These are phyloP conservation scores for Zaprionus capensis DNA, from an alignment of 1,140 invertebrate genomes.

Conservation along the genomic window DNA sequence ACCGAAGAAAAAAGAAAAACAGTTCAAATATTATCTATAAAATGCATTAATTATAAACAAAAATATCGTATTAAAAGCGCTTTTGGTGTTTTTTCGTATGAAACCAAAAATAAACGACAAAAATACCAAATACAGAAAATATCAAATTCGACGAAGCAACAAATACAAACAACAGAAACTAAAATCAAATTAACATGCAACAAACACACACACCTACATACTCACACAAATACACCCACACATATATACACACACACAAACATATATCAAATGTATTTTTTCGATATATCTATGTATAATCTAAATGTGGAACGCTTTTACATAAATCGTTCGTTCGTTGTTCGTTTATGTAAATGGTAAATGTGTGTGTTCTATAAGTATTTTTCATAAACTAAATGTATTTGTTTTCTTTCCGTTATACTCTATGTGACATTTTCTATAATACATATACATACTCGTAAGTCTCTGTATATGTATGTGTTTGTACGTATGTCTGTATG, in stretches of 20 bases:
- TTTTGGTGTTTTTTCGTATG: constrained; percentile 75
- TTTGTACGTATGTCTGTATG: constrained; percentile 36
- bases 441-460: constrained; percentile 36
- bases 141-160: constrained; percentile 37
- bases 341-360: constrained; percentile 84
- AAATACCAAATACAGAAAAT: constrained; percentile 34
- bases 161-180: constrained; percentile 33
- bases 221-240: constrained; percentile 15
- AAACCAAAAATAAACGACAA: constrained; percentile 45
- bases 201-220: constrained; percentile 35
- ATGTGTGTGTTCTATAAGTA: constrained; percentile 74
- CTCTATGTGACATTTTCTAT: constrained; percentile 38
- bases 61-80: constrained; percentile 70
- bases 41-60: constrained; percentile 70
- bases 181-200: constrained; percentile 66
- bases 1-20: constrained; percentile 18
- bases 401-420: constrained; percentile 48
- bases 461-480: constrained; percentile 17
- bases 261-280: constrained; percentile 58
- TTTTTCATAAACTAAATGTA: constrained; percentile 76
- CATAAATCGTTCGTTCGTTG: constrained; percentile 84
- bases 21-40: constrained; percentile 53
- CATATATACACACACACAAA: constrained; percentile 42
- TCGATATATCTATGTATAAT: constrained; percentile 80
- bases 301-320: constrained; percentile 84